Evolutionary conservation across 2,113 vertebrate species (phyloP), one percentile per base, ranked within the genome.

Genomic region (Pangasianodon gigas): DNA sequence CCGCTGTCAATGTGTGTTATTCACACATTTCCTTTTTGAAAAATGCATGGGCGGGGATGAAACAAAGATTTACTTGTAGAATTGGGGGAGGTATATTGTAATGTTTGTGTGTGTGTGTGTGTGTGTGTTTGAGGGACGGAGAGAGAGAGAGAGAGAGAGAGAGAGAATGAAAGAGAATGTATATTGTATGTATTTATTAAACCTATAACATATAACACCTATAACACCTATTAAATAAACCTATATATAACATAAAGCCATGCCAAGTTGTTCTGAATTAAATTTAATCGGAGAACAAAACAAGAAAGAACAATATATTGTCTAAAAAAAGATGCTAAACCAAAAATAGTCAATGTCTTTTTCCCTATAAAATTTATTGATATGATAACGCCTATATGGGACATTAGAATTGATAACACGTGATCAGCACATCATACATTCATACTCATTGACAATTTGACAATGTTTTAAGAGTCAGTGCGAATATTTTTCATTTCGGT

Each of bases 51-150:
- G 88, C 90, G 89, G 89, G 54, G 87, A 90, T 52, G 52, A 85
- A 88, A 94, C 94, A 94, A 90, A 94, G 91, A 94, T 92, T 92
- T 92, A 86, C 92, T 94, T 95, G 89, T 93, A 89, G 91, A 89
- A 80, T 69, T 91, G 91, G 75, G 90, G 93, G 93, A 93, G 90
- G 85, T 90, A 89, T 88, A 91, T 92, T 85, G 90, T 84, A 60
- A 74, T 82, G 79, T n/a, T 79, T 48, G 58, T 90, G 62, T 80
- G 80, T 90, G 77, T 87, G 44, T 88, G 79, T 84, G 89, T 87
- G 89, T 89, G 88, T 56, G 85, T 81, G 89, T 90, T 80, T 88
- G 51, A 65, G 71, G 67, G 80, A 52, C 41, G 46, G 82, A 69
- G 79, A 84, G 14, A 54, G 46, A 32, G 62, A 83, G 80, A 58